Evolutionary conservation across 2,113 vertebrate genomes (phyloP), one percentile per base, ranked within the genome.

Genomic region (Passer domesticus): DNA sequence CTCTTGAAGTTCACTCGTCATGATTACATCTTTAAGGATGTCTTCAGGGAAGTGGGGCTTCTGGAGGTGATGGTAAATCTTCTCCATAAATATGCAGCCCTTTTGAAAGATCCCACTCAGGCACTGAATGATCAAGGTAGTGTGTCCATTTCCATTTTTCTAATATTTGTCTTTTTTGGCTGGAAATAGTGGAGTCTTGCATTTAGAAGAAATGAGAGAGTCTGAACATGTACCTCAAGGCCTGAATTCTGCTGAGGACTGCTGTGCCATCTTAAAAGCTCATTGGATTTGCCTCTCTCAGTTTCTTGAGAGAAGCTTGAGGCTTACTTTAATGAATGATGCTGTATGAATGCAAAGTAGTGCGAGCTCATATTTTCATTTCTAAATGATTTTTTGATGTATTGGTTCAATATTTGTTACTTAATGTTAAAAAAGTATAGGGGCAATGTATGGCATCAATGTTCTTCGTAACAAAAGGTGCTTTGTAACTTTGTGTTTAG

Each of bases 31-130:
- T 99, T 99, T 98, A 99, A 99, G 85, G 99, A 99, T 92, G 99
- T 99, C 56, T 99, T 99, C 97, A 98, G 99, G 87, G 99, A 99
- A 98, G 99, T 99, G 59, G 99, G 99, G 21, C 98, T 99, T 94
- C 97, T 99, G 92, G 99, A 99, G 97, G 99, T 99, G 91, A 98
- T 99, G 98, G 99, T 99, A 76, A 99, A 99, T 96, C 98, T 99
- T 96, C 97, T 99, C 94, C 99, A 99, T 97, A 99, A 99, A 96
- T 99, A 99, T n/a, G 99, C 99, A 55, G 99, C 99, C 66, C 98
- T 99, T 95, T 97, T 99, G 95, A 99, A 99, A 97, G 99, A 99
- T 90, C 99, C 99, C 27, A 96, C 98, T 33, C 98, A 98, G 94
- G 97, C 94, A 33, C 96, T 97, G 44, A 98, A 98, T 55, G 99